Percentiles rank a stretch among this genome's conserved stretches.
These are phyloP conservation scores for Planiliza haematocheilus DNA, from an alignment of 2,113 vertebrate species.

Conservation along the genomic window DNA sequence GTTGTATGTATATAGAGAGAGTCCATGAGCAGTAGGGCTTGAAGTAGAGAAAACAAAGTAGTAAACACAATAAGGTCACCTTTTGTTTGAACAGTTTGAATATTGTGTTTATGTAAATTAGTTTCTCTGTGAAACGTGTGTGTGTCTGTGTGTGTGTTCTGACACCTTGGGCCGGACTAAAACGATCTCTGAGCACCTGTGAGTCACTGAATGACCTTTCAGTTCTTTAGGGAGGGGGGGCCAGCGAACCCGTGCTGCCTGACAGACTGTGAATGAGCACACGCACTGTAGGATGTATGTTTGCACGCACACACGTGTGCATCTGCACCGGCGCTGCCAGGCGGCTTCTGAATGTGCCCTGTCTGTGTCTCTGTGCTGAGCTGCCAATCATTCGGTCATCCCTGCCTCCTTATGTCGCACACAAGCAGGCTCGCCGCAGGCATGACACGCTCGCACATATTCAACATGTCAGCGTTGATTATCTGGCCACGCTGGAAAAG, in stretches of 20 bases:
- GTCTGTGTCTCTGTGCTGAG: slow-evolving; percentile 59
- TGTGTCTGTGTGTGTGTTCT: slow-evolving; percentile 1
- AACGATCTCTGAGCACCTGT: slow-evolving; percentile 39
- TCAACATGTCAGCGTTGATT: slow-evolving; percentile 35
- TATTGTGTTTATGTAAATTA: slow-evolving; percentile 37
- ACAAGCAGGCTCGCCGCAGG: slow-evolving; percentile 36
- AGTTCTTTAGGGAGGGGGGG: slow-evolving; percentile 51
- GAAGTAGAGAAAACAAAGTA: slow-evolving; percentile 33
- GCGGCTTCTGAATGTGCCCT: slow-evolving; percentile 50
- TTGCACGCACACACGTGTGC: slow-evolving; percentile 52
- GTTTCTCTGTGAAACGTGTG: slow-evolving; percentile 21
- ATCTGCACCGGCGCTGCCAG: slow-evolving; percentile 41
- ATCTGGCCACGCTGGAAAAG: slow-evolving; percentile 49
- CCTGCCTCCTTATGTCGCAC: not conserved
- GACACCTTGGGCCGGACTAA: slow-evolving; percentile 43
- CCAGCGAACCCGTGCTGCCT: slow-evolving; percentile 47
- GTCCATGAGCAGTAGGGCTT: slow-evolving; percentile 13
- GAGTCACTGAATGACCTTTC: slow-evolving; percentile 48
- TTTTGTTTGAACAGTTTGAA: slow-evolving; percentile 26
- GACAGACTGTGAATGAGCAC: slow-evolving; percentile 53
- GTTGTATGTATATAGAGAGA: slow-evolving; percentile 1
- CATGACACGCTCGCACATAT: slow-evolving; percentile 37
- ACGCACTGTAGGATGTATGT: slow-evolving; percentile 49
- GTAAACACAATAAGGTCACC: slow-evolving; percentile 35
- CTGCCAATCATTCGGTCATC: slow-evolving; percentile 63